phyloP scores from a whole-genome alignment of 2,113 vertebrate genomes.

The Vidua macroura region DNA sequence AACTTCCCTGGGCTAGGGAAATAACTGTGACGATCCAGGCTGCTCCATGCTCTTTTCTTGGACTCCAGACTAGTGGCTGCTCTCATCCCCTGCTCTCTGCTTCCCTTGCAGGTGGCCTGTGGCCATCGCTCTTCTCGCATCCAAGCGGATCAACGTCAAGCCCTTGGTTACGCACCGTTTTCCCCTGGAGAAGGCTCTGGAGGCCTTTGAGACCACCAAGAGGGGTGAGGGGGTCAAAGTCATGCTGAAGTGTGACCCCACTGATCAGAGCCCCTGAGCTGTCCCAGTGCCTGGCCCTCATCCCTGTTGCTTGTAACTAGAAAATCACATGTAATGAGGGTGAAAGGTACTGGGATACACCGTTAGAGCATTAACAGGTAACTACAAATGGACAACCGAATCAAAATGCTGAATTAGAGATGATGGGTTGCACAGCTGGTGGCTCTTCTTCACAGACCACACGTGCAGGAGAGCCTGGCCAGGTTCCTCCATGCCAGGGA shows the following conservation, averaged over 20 bases:
- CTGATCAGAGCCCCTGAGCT: constrained; percentile 83
- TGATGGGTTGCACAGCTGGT: neutral
- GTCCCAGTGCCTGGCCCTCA: neutral
- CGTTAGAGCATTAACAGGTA: neutral
- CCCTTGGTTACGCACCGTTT: constrained; percentile 95
- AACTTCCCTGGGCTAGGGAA: neutral
- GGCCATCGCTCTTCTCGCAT: constrained; percentile 89
- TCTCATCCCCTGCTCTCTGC: neutral
- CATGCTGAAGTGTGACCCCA: constrained; percentile 94
- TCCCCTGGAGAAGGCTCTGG: constrained; percentile 87
- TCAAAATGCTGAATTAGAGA: neutral
- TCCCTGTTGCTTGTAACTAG: neutral
- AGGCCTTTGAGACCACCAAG: constrained; percentile 89
- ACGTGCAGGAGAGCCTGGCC: accelerated
- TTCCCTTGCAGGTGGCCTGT: constrained; percentile 87
- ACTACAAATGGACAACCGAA: neutral
- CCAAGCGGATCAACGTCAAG: constrained; percentile 86
- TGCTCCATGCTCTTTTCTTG: neutral
- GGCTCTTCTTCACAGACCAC: neutral
- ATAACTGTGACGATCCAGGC: neutral
- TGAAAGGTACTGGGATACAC: neutral
- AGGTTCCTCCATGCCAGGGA: neutral
- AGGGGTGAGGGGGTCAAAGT: constrained; percentile 90
- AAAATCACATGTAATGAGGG: neutral
- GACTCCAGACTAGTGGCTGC: neutral